Percentiles rank a stretch among this genome's conserved stretches.
Evolutionary conservation across 2,888 invertebrate species (phyloP).

Genomic region (Scelioninae gen. 1): DNA sequence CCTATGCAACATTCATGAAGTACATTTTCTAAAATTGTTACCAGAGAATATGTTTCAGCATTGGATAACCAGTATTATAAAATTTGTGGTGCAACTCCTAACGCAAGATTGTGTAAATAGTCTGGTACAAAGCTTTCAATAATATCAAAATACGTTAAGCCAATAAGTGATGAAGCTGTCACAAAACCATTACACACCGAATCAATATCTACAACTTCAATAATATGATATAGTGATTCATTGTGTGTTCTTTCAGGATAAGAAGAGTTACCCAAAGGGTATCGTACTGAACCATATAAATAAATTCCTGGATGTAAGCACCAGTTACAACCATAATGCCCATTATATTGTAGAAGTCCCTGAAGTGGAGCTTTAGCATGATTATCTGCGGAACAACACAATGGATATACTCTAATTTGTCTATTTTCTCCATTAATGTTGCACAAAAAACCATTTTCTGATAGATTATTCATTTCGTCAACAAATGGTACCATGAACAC

Average conservation of each 20-base stretch:
- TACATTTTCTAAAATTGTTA: constrained; percentile 1
- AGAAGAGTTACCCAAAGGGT: neutral
- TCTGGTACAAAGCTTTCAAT: constrained; percentile 7
- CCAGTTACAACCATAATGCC: constrained; percentile 18
- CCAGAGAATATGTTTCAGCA: neutral
- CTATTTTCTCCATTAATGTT: constrained; percentile 13
- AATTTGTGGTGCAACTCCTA: constrained; percentile 6
- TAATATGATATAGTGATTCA: neutral
- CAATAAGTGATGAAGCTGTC: neutral
- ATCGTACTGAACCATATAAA: constrained; percentile 3
- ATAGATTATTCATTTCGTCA: constrained; percentile 1
- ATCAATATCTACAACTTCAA: neutral
- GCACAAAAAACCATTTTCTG: neutral
- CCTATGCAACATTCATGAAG: too few relatives aligned
- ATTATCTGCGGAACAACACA: constrained; percentile 11
- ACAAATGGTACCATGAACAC: constrained; percentile 14
- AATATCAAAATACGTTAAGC: neutral
- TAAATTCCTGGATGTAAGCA: constrained; percentile 12
- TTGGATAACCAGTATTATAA: neutral
- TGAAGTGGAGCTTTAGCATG: constrained; percentile 5
- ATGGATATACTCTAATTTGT: constrained; percentile 1
- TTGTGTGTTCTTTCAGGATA: neutral
- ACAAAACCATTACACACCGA: neutral
- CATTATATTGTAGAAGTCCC: constrained; percentile 14
- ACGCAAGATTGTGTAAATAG: neutral